Base-by-base conservation (phyloP, 2,797 vertebrate species). In the Rhinella marina region DNA sequence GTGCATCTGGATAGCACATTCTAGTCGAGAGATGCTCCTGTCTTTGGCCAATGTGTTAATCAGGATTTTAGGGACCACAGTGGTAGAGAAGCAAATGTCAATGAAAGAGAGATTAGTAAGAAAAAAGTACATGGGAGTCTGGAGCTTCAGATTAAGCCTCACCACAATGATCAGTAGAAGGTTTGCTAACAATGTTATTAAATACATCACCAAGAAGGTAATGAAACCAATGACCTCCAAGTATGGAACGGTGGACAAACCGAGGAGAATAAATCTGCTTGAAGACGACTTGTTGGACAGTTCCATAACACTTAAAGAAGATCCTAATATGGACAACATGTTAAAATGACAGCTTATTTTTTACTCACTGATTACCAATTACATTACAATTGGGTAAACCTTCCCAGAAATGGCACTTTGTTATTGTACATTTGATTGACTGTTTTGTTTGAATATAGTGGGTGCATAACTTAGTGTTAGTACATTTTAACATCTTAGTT, bases 31-130 rank as follows among this genome's bases (percentile, higher is more conserved):
- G 12, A 50, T 62, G 23, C 61, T 62, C 5, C 7, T 62, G 61
- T 62, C 61, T 21, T 62, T 62, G 21, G 21, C 7, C 76, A 85
- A 61, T 13, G 82, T 84, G 82, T 57, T 57, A 1, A 10, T 56
- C 10, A 84, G 19, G 9, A 84, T 73, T 73, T 70, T 83, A 54
- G 81, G 81, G 8, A 83, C 62, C n/a, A 83, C 54, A 16, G 81
- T 68, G 10, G 81, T 68, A 27, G 81, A 70, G 14, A 83, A 83
- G 23, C 62, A 17, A 27, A 83, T 83, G n/a, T 83, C 81, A 56
- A 66, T 25, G n/a, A 72, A 5, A 1, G 64, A 56, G 50, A 83
- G 66, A n/a, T 83, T 48, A 56, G 32, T 70, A 52, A 83, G 64
- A 32, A 83, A 83, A 52, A 83, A 83, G 64, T 62, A 62, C 61